Evolutionary conservation across 1,140 invertebrate species (phyloP), one percentile per base, ranked within the genome.

Genomic region (Drosophila virilis): DNA sequence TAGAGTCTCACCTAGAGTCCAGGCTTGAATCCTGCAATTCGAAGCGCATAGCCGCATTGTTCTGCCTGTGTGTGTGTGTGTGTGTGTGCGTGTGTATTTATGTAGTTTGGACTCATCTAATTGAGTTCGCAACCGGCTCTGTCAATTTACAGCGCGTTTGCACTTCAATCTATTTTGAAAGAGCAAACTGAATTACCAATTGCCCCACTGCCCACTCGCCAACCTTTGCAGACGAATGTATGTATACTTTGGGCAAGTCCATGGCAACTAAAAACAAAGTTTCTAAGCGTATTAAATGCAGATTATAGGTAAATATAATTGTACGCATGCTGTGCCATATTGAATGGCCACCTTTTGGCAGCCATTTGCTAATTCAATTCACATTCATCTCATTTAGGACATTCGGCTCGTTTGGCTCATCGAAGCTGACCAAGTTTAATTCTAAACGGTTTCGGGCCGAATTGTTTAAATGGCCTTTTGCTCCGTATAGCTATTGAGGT

Each of bases 111-210:
- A 58, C 46, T 73, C 51, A 37, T 33, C 13, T 61, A 73, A 77
- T 81, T 80, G 54, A 54, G 51, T 54, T 7, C n/a, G 32, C 52
- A 57, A 40, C 52, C 3, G n/a, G 8, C 17, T 12, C 38, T n/a
- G 59, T 80, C 78, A 77, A 81, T 80, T 77, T 72, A 59, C 58
- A 73, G 50, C 58, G 67, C 78, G 73, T 77, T 81, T 81, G 78
- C 78, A 80, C 77, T 80, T 80, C 78, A 77, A 80, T 80, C 52
- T 35, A 17, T 40, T 22, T 52, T n/a, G 12, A 35, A 37, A n/a
- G 50, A 15, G 32, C n/a, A 35, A 32, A 35, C 32, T 35, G 13
- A 52, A 52, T 52, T 35, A 52, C n/a, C n/a, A 51, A 28, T 8
- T 22, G 28, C 50, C 32, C 17, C 17, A 22, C 45, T 17, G 6